Evolutionary conservation across 2,888 invertebrate genomes (phyloP).

Genomic region (Drosophila prostipennis): DNA sequence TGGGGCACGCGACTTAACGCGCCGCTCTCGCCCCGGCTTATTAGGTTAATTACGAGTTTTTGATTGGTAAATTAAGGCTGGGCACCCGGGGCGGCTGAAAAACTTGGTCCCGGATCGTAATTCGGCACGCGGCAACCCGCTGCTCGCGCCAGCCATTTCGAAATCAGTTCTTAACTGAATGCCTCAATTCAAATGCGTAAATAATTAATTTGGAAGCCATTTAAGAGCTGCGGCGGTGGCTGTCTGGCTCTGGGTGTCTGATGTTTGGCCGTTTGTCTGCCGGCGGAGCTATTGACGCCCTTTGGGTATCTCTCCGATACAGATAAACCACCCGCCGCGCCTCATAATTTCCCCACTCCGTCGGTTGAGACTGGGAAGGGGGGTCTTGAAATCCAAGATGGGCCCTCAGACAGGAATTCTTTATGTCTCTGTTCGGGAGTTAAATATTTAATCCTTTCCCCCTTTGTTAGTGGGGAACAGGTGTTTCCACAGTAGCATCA

Average conservation of each 20-base stretch:
- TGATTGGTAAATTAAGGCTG: constrained; percentile 78
- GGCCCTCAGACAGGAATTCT: constrained; percentile 16
- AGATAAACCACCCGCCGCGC: constrained; percentile 74
- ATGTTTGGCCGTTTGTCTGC: no score
- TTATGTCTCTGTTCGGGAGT: constrained; percentile 24
- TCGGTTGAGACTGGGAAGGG: background rate
- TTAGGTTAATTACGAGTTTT: constrained; percentile 81
- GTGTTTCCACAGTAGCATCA: constrained; percentile 27
- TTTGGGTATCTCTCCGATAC: constrained; percentile 53
- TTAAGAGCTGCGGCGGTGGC: constrained; percentile 57
- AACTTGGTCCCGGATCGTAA: constrained; percentile 26
- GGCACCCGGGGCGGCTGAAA: constrained; percentile 33
- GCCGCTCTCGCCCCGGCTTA: constrained; percentile 67
- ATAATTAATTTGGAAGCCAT: constrained; percentile 79
- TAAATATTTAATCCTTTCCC: constrained; percentile 34
- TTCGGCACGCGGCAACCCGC: constrained; percentile 66
- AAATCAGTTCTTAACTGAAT: constrained; percentile 75
- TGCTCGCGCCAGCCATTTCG: constrained; percentile 61
- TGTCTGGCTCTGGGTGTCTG: constrained; percentile 30
- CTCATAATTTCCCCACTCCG: constrained; percentile 62
- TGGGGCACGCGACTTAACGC: constrained; percentile 69
- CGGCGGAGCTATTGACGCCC: constrained; percentile 25
- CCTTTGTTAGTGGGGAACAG: constrained; percentile 21
- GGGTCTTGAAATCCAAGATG: constrained; percentile 19
- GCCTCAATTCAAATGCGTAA: constrained; percentile 79